phyloP scores from a whole-genome alignment of 2,797 vertebrate genomes.

The Prunella strophiata region DNA sequence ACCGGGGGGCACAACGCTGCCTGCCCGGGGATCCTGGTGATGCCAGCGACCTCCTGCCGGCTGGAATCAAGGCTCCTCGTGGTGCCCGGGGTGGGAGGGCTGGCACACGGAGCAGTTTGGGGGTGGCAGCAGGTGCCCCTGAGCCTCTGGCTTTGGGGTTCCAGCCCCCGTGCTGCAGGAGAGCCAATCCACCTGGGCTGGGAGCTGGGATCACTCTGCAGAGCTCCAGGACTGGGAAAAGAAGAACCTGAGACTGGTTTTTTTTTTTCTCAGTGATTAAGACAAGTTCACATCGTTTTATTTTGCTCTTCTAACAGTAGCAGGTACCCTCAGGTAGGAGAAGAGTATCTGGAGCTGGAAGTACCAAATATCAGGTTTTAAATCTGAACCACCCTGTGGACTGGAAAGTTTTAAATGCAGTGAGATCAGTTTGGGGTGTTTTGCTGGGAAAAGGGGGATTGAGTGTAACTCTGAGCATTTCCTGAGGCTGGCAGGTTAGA shows the following conservation, averaged over 20 bases:
- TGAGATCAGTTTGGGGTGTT: not conserved
- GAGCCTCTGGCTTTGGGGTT: not conserved
- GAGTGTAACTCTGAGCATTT: not conserved
- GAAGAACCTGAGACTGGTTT: not conserved
- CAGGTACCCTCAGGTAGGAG: not conserved
- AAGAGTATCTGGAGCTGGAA: not conserved
- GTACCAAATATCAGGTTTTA: not conserved
- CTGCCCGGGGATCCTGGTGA: not conserved
- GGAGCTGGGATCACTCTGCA: not conserved
- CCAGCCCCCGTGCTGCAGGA: not conserved
- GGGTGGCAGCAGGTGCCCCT: not conserved
- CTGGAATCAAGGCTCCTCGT: rapidly evolving
- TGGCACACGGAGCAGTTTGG: rapidly evolving
- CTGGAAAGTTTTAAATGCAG: not conserved
- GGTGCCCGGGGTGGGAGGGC: not conserved
- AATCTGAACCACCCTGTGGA: rapidly evolving
- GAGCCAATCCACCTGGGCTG: not conserved
- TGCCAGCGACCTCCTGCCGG: not conserved
- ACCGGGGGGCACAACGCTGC: rapidly evolving
- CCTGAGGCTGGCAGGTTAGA: not conserved
- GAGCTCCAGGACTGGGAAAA: rapidly evolving
- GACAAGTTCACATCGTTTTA: not conserved
- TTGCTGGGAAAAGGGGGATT: not conserved
- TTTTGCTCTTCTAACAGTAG: not conserved
- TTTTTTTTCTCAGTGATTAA: no score